Percentiles rank a stretch among this genome's conserved stretches.
These are phyloP conservation scores for Heterochromis multidens DNA, from an alignment of 2,113 vertebrate species.

Conservation along the genomic window DNA sequence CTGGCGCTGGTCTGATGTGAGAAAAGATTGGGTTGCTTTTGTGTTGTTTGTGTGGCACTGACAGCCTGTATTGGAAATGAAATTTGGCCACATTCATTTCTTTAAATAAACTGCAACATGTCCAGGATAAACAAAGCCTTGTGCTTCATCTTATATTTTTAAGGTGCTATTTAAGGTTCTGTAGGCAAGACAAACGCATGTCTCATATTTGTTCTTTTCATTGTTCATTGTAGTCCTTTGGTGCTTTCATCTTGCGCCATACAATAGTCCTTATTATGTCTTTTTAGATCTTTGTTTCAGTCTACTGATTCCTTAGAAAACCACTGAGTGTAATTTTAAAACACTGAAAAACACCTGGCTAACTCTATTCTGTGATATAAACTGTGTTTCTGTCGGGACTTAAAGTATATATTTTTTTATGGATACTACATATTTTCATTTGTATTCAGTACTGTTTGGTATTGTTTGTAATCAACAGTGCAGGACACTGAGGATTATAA, in stretches of 20 bases:
- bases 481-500: slow-evolving; percentile 51
- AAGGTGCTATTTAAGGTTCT: slow-evolving; percentile 5
- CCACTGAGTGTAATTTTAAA: background rate
- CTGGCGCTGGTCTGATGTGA: background rate
- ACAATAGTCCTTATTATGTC: background rate
- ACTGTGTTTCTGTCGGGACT: too few relatives aligned
- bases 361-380: background rate
- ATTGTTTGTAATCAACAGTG: slow-evolving; percentile 31
- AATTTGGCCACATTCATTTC: background rate
- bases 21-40: background rate
- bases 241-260: background rate
- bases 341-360: background rate
- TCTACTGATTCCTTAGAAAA: background rate
- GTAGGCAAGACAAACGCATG: background rate
- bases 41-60: background rate
- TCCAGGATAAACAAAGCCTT: background rate
- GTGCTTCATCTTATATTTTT: background rate
- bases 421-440: background rate
- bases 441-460: background rate
- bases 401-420: too few relatives aligned
- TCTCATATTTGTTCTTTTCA: background rate
- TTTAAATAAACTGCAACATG: background rate
- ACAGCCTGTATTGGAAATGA: background rate
- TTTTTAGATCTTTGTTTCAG: background rate
- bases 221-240: background rate